Conservation (phyloP, 2,113 vertebrate genomes). For the Clarias batrachus region DNA sequence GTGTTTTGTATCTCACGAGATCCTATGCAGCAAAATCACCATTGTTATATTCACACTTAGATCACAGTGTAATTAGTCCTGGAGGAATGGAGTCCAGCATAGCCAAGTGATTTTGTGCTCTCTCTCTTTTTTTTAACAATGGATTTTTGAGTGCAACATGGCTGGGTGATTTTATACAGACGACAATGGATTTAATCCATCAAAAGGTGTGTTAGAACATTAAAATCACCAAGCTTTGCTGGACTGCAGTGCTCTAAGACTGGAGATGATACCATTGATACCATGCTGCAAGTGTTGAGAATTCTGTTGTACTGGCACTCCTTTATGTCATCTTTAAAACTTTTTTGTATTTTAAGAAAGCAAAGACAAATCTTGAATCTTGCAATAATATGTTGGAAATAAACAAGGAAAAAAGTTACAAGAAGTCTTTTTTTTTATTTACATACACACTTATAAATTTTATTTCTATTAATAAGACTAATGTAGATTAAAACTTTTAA, state of each 20-base stretch:
- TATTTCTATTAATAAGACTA: neutral
- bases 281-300: neutral
- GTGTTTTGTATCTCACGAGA: neutral
- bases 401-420: conserved; percentile 8
- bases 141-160: neutral
- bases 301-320: neutral
- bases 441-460: neutral
- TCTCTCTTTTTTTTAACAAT: too few relatives aligned
- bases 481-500: too few relatives aligned
- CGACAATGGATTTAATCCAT: neutral
- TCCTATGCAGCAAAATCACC: neutral
- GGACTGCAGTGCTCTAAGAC: neutral
- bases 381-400: conserved; percentile 54
- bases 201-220: neutral
- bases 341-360: conserved; percentile 62
- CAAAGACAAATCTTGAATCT: conserved; percentile 56
- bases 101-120: neutral
- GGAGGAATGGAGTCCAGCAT: neutral
- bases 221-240: neutral
- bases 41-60: neutral
- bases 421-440: neutral
- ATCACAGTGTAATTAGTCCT: neutral
- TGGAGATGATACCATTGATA: neutral
- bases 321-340: neutral
- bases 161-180: neutral